These are phyloP conservation scores for Parapsyche elsis DNA, from an alignment of 1,140 invertebrate genomes.

Conservation along the genomic window DNA sequence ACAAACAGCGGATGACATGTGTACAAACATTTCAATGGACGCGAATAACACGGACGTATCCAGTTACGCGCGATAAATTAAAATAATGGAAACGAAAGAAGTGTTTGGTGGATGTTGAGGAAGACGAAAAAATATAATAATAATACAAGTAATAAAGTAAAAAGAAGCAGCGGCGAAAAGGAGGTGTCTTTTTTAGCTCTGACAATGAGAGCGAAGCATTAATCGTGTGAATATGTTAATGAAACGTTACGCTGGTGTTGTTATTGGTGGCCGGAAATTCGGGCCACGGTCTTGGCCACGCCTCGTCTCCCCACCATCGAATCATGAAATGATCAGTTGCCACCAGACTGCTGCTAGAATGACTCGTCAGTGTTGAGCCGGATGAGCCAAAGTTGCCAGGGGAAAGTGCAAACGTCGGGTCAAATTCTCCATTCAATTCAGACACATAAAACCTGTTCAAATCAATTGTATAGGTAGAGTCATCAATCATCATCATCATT, in stretches of 20 bases:
- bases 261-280: constrained; percentile 54
- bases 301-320: constrained; percentile 32
- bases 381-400: too few relatives aligned
- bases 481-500: too few relatives aligned
- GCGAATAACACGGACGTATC: background rate
- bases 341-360: background rate
- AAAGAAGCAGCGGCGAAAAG: background rate
- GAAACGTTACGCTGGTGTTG: constrained; percentile 25
- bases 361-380: too few relatives aligned
- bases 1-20: constrained; percentile 26
- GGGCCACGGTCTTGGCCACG: constrained; percentile 47
- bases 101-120: background rate
- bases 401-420: too few relatives aligned
- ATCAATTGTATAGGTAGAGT: too few relatives aligned
- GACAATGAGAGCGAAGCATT: constrained; percentile 22
- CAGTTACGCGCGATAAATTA: constrained; percentile 30
- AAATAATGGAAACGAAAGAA: constrained; percentile 34
- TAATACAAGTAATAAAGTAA: background rate
- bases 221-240: constrained; percentile 56
- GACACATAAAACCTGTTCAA: too few relatives aligned
- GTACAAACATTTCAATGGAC: constrained; percentile 38
- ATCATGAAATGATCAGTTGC: background rate
- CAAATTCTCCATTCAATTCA: too few relatives aligned
- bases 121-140: background rate
- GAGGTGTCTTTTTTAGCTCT: background rate